Base-by-base conservation (phyloP, 2,888 invertebrate species). In the Andrena minutula region DNA sequence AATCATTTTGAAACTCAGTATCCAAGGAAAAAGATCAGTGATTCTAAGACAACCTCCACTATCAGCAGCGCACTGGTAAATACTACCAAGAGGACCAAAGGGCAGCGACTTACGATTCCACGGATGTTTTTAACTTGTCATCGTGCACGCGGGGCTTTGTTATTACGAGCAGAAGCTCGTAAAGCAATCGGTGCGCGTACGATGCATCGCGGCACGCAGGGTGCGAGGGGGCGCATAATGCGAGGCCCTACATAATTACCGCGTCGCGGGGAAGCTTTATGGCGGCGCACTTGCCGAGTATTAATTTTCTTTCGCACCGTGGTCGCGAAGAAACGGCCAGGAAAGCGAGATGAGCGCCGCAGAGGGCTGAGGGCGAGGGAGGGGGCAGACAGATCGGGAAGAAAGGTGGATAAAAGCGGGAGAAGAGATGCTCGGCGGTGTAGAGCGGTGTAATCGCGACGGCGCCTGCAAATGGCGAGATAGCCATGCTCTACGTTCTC, bases 261-360 rank as follows among this genome's bases (percentile, higher is more conserved):
- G 91, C 92, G 91, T 92, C 91, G 90, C 90, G 85, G 89, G 89
- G 90, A 92, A 92, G 91, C 92, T 92, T 93, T 93, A 93, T 90
- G 91, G 89, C 88, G 89, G 77, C 83, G 88, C 89, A 89, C 89
- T 89, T 83, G 85, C 68, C 84, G 90, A 90, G 92, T 92, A 92
- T 93, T 93, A 93, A 93, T 93, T 93, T 92, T 89, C 90, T 92
- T 89, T 90, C 86, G 89, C 90, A 85, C 86, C 85, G 66, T 79
- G 82, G 41, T 56, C 23, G 30, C 75, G 71, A 82, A 70, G 61
- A 75, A 74, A 69, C 60, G 71, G 76, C 74, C 26, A 41, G 69
- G 76, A 51, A 71, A 53, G 63, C 53, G 64, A 53, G 70, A 41
- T 65, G 47, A 12, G 28, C 51, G 74, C 47, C 4, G 20, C 16